These are phyloP conservation scores for Callyntrura sp. DNA, from an alignment of 2,888 invertebrate species.

Conservation along the genomic window DNA sequence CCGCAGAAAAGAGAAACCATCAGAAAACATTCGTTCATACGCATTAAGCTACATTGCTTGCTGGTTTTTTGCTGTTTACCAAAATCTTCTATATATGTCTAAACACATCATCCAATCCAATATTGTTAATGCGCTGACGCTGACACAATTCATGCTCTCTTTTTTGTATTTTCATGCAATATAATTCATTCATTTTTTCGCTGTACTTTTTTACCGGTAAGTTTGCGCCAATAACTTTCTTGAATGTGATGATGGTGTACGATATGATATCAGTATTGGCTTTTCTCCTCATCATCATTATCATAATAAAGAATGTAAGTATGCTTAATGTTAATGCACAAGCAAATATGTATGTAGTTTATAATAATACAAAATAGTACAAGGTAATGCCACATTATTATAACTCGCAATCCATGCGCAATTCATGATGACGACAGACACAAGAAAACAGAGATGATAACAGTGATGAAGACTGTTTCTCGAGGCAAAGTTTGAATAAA, in stretches of 20 bases:
- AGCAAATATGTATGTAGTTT: slow-evolving; percentile 48
- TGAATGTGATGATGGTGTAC: slow-evolving; percentile 34
- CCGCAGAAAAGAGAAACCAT: slow-evolving; percentile 53
- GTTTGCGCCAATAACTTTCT: slow-evolving; percentile 40
- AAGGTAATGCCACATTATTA: slow-evolving; percentile 64
- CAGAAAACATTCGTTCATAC: neutral
- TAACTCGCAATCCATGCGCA: no score
- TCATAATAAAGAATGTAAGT: slow-evolving; percentile 16
- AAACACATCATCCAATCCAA: slow-evolving; percentile 40
- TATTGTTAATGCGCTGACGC: slow-evolving; percentile 5
- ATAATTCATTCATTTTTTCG: slow-evolving; percentile 10
- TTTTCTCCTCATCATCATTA: slow-evolving; percentile 43
- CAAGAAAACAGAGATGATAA: slow-evolving; percentile 24
- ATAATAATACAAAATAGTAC: slow-evolving; percentile 11
- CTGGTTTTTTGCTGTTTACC: slow-evolving; percentile 6
- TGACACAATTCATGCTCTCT: slow-evolving; percentile 40
- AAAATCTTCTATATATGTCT: slow-evolving; percentile 49
- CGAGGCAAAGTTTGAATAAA: slow-evolving; percentile 67
- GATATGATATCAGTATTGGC: slow-evolving; percentile 36
- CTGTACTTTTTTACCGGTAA: slow-evolving; percentile 40
- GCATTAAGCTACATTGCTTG: neutral
- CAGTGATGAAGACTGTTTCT: slow-evolving; percentile 22
- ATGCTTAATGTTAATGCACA: slow-evolving; percentile 11
- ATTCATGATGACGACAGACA: slow-evolving; percentile 21
- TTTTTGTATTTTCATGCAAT: slow-evolving; percentile 23